Evolutionary conservation across 1,140 invertebrate species (phyloP), one percentile per base, ranked within the genome.

Genomic region (Pinna nobilis): DNA sequence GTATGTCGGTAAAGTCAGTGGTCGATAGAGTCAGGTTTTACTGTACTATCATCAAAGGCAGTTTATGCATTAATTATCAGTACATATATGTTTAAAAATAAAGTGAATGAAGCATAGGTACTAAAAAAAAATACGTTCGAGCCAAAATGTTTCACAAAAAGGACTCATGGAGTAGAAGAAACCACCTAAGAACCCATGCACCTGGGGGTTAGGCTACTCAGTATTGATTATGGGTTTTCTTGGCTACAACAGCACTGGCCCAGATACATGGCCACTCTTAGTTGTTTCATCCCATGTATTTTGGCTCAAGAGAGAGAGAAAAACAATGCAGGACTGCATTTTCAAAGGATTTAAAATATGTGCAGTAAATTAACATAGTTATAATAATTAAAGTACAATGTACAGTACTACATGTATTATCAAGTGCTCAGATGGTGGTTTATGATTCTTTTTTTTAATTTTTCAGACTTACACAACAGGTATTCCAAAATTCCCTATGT

Each of bases 401-500:
- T 18, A 13, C 23, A 15, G 28, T 59, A 47, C 28, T n/a, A 47
- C 6, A 30, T 37, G 13, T 68, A 23, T 4, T 35, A 47, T 33
- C 15, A 23, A 13, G 7, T n/a, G 30, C 28, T 18, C 44, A 50
- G 15, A 33, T 23, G 11, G 20, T 37, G 7, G 32, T 30, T 64
- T 1, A 30, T 63, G 23, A 15, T 20, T 47, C 4, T 60, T 67
- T 66, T n/a, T n/a, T 70, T 60, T 67, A 28, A 33, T 49, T 28
- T 64, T 61, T 59, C 33, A 35, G 25, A 25, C 18, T 47, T 47
- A 50, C 28, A 60, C 37, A 20, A 65, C 61, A 60, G 49, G 44
- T 37, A 33, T 41, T 57, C 28, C 50, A 66, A 67, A 7, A 32
- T 82, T 0, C 78, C 81, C 50, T 57, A 67, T 55, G 49, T 82